Conservation (phyloP, 2,797 vertebrate species). For the Coilia nasus region DNA sequence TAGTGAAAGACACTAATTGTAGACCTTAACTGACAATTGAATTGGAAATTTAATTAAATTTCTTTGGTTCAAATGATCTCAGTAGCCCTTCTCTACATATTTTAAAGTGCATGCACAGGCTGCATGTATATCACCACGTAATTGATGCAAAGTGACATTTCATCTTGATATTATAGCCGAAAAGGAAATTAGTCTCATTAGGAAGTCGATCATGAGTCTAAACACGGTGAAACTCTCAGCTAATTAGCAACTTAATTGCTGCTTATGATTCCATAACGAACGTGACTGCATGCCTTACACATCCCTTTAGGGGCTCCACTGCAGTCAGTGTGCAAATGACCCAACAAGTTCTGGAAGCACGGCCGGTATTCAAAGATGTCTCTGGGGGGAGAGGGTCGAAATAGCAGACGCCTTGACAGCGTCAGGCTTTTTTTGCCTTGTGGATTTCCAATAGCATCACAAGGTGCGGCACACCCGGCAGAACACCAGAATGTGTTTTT, state of each 20-base stretch:
- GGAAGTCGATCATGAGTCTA: conserved; percentile 19
- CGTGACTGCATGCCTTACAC: conserved; percentile 20
- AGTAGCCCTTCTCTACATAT: not conserved
- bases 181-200: conserved; percentile 21
- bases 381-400: not conserved
- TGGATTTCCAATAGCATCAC: conserved; percentile 7
- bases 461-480: not conserved
- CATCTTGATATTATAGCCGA: conserved; percentile 12
- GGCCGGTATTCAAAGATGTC: not conserved
- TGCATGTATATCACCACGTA: conserved; percentile 20
- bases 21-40: not conserved
- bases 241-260: conserved; percentile 23
- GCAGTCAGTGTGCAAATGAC: conserved; percentile 22
- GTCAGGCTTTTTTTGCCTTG: not conserved
- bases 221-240: not conserved
- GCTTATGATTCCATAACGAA: conserved; percentile 23
- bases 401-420: conserved; percentile 8
- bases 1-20: not conserved
- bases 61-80: not conserved
- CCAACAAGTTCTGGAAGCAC: not conserved
- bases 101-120: not conserved
- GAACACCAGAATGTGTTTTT: not conserved
- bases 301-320: not conserved
- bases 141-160: conserved; percentile 27
- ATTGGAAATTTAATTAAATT: not conserved